A percentile compares a stretch with the other conserved stretches of the same genome.
These are phyloP conservation scores for Autographa gamma DNA, from an alignment of 2,888 invertebrate genomes.

Conservation along the genomic window DNA sequence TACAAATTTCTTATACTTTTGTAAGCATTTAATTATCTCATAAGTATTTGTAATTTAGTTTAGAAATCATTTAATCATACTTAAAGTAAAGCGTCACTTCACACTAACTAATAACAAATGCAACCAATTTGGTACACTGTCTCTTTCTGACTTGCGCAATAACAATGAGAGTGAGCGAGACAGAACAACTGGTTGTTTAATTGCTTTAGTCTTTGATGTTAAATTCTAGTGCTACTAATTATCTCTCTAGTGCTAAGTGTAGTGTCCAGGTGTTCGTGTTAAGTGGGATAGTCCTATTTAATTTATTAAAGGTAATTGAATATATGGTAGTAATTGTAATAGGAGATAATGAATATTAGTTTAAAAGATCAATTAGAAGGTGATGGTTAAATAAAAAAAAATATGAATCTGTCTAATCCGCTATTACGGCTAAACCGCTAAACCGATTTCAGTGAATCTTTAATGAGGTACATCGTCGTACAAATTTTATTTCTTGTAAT, in stretches of 20 bases:
- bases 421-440: too few species aligned
- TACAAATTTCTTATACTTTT: not conserved
- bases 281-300: constrained; percentile 22
- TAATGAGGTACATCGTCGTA: too few species aligned
- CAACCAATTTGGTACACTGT: constrained; percentile 1
- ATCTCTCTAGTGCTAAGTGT: constrained; percentile 22
- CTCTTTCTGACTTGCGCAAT: constrained; percentile 13
- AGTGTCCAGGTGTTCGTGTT: constrained; percentile 30
- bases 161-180: constrained; percentile 22
- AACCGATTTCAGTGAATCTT: too few species aligned
- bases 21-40: too few species aligned
- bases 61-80: constrained; percentile 1
- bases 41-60: not conserved
- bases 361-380: too few species aligned
- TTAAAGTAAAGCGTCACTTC: not conserved
- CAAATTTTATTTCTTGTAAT: too few species aligned
- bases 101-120: not conserved
- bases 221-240: constrained; percentile 47
- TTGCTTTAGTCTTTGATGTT: constrained; percentile 35
- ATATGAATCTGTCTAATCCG: too few species aligned
- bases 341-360: too few species aligned
- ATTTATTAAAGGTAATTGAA: not conserved
- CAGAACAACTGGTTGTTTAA: constrained; percentile 29
- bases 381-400: too few species aligned
- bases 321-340: too few species aligned